Percentiles rank a stretch among this genome's conserved stretches.
phyloP scores from a whole-genome alignment of 2,888 invertebrate species.

The Dasysyrphus tricinctus region DNA sequence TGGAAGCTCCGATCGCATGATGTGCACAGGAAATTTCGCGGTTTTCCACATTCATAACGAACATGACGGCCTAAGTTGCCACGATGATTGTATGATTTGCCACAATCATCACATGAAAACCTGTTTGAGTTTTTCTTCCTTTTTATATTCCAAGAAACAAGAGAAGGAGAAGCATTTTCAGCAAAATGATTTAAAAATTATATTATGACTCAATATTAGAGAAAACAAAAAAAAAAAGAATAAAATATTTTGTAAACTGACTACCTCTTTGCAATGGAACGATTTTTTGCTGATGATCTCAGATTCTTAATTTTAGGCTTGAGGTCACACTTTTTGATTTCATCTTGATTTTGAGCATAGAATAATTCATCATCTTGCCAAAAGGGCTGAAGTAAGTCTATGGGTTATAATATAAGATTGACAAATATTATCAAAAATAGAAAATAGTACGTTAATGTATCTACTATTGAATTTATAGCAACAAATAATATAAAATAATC shows the following conservation, averaged over 20 bases:
- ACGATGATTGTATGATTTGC: conserved; percentile 85
- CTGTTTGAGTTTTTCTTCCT: conserved; percentile 23
- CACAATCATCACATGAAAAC: conserved; percentile 71
- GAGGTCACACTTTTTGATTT: neutral
- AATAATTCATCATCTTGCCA: conserved; percentile 21
- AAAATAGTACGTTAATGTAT: too few species aligned
- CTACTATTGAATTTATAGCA: neutral
- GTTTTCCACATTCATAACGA: conserved; percentile 82
- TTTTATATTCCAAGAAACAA: neutral
- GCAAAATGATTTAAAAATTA: neutral
- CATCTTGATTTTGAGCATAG: conserved; percentile 17
- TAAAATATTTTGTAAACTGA: neutral
- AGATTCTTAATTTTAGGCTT: conserved; percentile 4
- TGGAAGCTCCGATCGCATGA: conserved; percentile 82
- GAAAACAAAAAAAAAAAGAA: neutral
- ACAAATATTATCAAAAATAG: conserved; percentile 5
- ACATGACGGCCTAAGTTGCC: conserved; percentile 90
- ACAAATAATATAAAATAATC: neutral
- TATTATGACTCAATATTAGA: neutral
- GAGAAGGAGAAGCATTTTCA: neutral
- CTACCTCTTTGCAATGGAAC: conserved; percentile 7
- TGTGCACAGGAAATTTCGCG: conserved; percentile 81
- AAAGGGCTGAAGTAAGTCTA: conserved; percentile 14
- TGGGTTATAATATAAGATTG: conserved; percentile 1
- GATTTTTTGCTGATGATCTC: neutral